A percentile compares a stretch with the other conserved stretches of the same genome.
Evolutionary conservation across 2,113 vertebrate genomes (phyloP).

Genomic region (Electrona antarctica): DNA sequence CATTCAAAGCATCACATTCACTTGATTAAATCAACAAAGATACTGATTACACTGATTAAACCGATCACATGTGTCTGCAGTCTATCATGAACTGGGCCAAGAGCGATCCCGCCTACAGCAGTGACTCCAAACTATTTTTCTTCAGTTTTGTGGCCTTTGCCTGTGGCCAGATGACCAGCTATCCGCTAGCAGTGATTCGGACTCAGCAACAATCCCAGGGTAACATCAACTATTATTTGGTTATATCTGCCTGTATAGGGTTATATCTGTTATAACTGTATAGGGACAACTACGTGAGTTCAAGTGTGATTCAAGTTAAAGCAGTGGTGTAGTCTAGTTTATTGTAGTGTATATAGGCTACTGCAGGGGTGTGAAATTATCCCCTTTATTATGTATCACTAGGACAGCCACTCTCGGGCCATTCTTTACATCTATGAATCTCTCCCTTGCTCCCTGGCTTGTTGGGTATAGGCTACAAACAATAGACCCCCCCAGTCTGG

Average conservation of each 20-base stretch:
- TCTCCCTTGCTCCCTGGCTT: too few relatives aligned
- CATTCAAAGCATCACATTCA: not conserved
- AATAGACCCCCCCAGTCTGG: too few relatives aligned
- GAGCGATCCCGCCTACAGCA: constrained; percentile 67
- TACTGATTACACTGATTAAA: not conserved
- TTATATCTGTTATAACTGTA: too few relatives aligned
- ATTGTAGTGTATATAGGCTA: too few relatives aligned
- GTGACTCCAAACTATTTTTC: constrained; percentile 74
- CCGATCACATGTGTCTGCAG: constrained; percentile 47
- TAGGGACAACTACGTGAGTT: too few relatives aligned
- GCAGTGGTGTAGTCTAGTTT: too few relatives aligned
- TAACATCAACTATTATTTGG: constrained; percentile 22
- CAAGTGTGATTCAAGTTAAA: too few relatives aligned
- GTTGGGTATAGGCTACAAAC: too few relatives aligned
- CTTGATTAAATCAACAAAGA: not conserved
- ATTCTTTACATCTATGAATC: too few relatives aligned
- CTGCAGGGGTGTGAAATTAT: too few relatives aligned
- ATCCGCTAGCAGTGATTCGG: constrained; percentile 77
- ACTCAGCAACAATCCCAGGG: constrained; percentile 79
- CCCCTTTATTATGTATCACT: too few relatives aligned
- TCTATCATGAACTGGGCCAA: constrained; percentile 78
- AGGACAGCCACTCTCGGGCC: too few relatives aligned
- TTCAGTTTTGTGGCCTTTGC: constrained; percentile 80
- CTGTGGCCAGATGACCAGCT: constrained; percentile 76
- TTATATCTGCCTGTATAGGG: not conserved